A percentile compares a stretch with the other conserved stretches of the same genome.
These are phyloP conservation scores for Exaiptasia diaphana DNA, from an alignment of 64 coral and sea anemone species.

Conservation along the genomic window DNA sequence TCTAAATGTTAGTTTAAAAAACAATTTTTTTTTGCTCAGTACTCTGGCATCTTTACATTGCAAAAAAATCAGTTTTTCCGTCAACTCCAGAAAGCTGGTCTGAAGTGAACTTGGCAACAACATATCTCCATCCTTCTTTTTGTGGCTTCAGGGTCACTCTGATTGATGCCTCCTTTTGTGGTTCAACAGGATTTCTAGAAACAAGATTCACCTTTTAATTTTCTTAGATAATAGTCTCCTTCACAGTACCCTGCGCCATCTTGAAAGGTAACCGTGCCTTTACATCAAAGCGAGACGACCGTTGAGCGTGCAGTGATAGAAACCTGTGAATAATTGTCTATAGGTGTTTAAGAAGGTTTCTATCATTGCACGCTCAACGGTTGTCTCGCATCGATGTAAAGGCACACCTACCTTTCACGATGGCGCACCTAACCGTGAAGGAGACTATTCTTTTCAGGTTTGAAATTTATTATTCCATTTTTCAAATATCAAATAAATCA, in stretches of 20 bases:
- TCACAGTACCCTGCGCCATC: neutral
- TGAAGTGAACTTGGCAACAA: constrained; percentile 51
- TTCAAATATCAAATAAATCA: too few species aligned
- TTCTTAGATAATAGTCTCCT: too few species aligned
- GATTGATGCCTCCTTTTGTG: constrained; percentile 30
- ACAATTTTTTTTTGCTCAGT: neutral
- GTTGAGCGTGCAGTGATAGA: too few species aligned
- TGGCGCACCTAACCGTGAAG: too few species aligned
- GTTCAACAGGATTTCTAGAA: constrained; percentile 34
- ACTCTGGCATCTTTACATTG: neutral
- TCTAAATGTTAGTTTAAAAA: too few species aligned
- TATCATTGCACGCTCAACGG: neutral
- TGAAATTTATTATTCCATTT: too few species aligned
- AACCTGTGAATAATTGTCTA: neutral
- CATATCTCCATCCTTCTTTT: neutral
- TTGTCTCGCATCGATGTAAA: too few species aligned
- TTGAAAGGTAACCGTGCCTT: neutral
- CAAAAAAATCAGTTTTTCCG: constrained; percentile 32
- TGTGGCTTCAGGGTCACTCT: neutral
- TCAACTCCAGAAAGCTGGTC: constrained; percentile 57
- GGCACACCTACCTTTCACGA: too few species aligned
- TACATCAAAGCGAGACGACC: too few species aligned
- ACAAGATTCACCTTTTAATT: neutral
- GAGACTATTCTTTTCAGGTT: too few species aligned
- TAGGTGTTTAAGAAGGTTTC: neutral